These are phyloP conservation scores for Pangasius djambal DNA, from an alignment of 2,797 vertebrate genomes.

Conservation along the genomic window DNA sequence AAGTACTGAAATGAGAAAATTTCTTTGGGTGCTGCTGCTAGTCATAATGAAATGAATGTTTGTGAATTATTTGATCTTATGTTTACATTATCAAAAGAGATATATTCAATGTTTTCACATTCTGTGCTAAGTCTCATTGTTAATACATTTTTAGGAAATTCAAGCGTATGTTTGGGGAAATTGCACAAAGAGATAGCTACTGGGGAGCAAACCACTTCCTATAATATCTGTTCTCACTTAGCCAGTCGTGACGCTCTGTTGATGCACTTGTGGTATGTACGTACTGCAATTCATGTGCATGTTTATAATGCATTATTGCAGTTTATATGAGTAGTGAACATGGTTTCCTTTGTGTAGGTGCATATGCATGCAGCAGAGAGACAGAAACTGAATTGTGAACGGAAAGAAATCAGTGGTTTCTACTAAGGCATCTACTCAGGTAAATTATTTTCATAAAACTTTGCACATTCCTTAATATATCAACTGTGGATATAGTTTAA, in stretches of 20 bases:
- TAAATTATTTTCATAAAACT: neutral
- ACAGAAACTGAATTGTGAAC: neutral
- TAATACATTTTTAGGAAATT: neutral
- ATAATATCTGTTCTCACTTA: neutral
- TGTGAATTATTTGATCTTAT: neutral
- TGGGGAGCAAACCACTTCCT: constrained; percentile 11
- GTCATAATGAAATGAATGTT: neutral
- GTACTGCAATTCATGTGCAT: neutral
- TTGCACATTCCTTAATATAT: neutral
- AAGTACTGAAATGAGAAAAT: neutral
- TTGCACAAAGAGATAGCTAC: neutral
- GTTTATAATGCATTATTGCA: no score
- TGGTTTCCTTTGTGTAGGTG: neutral
- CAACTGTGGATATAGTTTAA: neutral
- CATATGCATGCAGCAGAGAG: neutral
- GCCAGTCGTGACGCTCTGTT: no score
- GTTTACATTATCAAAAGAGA: neutral
- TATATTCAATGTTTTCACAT: neutral
- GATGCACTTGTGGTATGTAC: neutral
- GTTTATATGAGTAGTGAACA: neutral
- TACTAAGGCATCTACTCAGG: neutral
- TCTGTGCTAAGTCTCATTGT: neutral
- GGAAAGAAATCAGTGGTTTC: neutral
- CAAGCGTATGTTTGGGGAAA: neutral
- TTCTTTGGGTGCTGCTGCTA: neutral